A percentile compares a stretch with the other conserved stretches of the same genome.
These are phyloP conservation scores for Geococcyx californianus DNA, from an alignment of 2,113 vertebrate species.

Conservation along the genomic window DNA sequence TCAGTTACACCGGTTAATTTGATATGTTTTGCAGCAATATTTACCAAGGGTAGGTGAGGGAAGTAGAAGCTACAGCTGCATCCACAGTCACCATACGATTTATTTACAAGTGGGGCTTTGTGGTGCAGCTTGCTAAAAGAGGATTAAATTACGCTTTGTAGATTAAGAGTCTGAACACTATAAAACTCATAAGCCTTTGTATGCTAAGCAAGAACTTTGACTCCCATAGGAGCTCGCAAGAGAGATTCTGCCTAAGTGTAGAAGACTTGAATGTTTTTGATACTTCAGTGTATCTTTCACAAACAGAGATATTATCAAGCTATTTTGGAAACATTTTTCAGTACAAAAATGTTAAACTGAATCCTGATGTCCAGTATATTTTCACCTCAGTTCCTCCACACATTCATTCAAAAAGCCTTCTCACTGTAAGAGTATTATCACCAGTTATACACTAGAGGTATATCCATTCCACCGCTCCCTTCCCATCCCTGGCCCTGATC, in stretches of 20 bases:
- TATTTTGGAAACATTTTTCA: background rate
- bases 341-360: background rate
- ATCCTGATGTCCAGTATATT: background rate
- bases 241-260: constrained; percentile 34
- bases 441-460: accelerated
- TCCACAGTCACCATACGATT: constrained; percentile 16
- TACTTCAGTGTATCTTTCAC: constrained; percentile 36
- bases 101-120: constrained; percentile 64
- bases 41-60: constrained; percentile 42
- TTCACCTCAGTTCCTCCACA: background rate
- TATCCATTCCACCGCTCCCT: background rate
- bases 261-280: constrained; percentile 14
- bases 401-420: background rate
- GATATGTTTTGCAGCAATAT: constrained; percentile 61
- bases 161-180: constrained; percentile 72
- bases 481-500: background rate
- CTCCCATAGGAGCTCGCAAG: constrained; percentile 28
- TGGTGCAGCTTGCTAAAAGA: constrained; percentile 66
- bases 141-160: constrained; percentile 74
- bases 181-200: constrained; percentile 74
- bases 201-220: constrained; percentile 74
- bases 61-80: constrained; percentile 50
- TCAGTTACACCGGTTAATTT: constrained; percentile 4
- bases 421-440: background rate
- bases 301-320: constrained; percentile 25